Evolutionary conservation across 2,797 vertebrate species (phyloP), one percentile per base, ranked within the genome.

Genomic region (Pyrocephalus nanus): DNA sequence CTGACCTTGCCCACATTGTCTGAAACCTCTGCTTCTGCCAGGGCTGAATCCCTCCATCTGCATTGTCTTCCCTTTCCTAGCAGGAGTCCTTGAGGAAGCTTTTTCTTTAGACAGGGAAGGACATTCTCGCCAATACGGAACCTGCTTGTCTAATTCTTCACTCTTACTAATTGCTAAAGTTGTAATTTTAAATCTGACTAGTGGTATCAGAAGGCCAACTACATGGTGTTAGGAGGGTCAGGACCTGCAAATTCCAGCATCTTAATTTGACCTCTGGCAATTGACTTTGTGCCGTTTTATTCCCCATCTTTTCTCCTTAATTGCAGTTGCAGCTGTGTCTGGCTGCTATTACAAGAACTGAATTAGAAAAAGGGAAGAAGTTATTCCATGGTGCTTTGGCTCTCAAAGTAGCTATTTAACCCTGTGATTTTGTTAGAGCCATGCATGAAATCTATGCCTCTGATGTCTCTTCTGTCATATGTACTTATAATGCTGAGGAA

Each of bases 201-300:
- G 15, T 34, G 82, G 45, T 79, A 60, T 55, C 79, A 95, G 71
- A 88, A 91, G 81, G 58, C 72, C 80, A 86, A 88, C 86, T 66
- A 36, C 58, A 18, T 32, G 55, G 71, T 65, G 82, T 88, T 54
- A 72, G 57, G 75, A 50, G 62, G 90, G 75, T 94, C 82, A 73
- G 27, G 43, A 91, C 92, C 86, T 62, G 71, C 74, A 83, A 43
- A 76, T 74, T 76, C 55, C 61, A 36, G 67, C 74, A 58, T 94
- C 90, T 93, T 88, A 73, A 88, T 89, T 43, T 91, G 90, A 95
- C 96, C 92, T 90, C 93, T 87, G 93, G 42, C 43, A 32, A 58
- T 67, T 81, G 92, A 65, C 90, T 88, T 57, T 13, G 25, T 58
- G 85, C 58, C 19, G 55, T 86, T 95, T 89, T 88, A 80, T 88